A percentile compares a stretch with the other conserved stretches of the same genome.
Evolutionary conservation across 2,888 invertebrate genomes (phyloP).

Genomic region (Oscheius sp.): DNA sequence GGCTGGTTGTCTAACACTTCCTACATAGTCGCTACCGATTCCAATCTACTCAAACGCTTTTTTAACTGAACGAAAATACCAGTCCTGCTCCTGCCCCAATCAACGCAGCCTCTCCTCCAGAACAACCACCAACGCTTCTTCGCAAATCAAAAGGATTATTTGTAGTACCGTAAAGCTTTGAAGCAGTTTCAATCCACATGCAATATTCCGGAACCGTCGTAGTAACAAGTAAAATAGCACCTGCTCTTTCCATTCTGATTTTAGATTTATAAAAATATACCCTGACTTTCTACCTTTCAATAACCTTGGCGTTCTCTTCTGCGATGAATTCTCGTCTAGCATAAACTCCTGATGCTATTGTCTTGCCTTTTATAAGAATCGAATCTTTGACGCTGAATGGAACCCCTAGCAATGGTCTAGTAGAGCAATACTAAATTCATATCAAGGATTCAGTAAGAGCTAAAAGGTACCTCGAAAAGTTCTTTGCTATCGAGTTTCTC

Average conservation of each 20-base stretch:
- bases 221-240: constrained; percentile 21
- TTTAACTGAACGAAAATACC: not conserved
- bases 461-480: not conserved
- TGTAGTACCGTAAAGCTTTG: not conserved
- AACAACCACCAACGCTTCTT: constrained; percentile 25
- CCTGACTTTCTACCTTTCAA: constrained; percentile 2
- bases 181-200: constrained; percentile 26
- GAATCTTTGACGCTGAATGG: constrained; percentile 16
- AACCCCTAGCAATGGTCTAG: not conserved
- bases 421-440: not conserved
- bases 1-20: constrained; percentile 8
- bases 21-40: constrained; percentile 19
- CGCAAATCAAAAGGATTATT: constrained; percentile 26
- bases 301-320: not conserved
- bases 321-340: not conserved
- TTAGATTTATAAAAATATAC: not conserved
- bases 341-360: constrained; percentile 5
- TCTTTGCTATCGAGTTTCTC: not conserved
- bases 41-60: not conserved
- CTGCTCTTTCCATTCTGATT: constrained; percentile 22
- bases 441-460: not conserved
- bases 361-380: not conserved
- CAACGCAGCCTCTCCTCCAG: constrained; percentile 29
- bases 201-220: constrained; percentile 19
- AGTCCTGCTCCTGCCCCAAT: constrained; percentile 17